These are phyloP conservation scores for Pomatorhinus ruficollis DNA, from an alignment of 2,113 vertebrate genomes.

Conservation along the genomic window DNA sequence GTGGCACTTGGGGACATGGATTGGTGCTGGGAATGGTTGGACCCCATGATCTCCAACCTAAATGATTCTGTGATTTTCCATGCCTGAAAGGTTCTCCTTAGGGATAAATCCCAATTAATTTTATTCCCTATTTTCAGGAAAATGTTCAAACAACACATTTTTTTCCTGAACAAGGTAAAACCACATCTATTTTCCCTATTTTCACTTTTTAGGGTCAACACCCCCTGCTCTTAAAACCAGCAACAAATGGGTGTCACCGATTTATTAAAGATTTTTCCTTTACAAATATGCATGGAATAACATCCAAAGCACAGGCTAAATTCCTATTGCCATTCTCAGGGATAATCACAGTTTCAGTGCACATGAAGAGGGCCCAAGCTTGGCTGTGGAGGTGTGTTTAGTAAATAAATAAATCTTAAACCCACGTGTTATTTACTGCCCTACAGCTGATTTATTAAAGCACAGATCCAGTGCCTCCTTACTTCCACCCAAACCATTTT, in stretches of 20 bases:
- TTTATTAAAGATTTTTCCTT: neutral
- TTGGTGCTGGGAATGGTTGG: neutral
- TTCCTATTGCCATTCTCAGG: accelerated
- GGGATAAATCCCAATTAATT: neutral
- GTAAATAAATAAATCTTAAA: neutral
- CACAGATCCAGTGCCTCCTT: neutral
- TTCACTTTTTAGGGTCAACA: neutral
- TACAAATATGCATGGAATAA: neutral
- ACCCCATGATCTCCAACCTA: accelerated
- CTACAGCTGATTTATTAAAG: neutral
- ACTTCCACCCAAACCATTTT: neutral
- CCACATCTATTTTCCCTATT: neutral
- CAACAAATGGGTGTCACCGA: neutral
- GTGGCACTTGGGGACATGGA: neutral
- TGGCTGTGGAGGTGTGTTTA: neutral
- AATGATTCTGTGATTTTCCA: neutral
- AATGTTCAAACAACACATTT: neutral
- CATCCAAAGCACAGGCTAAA: accelerated
- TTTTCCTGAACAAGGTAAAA: neutral
- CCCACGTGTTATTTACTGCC: accelerated
- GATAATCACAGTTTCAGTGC: accelerated
- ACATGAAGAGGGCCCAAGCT: neutral
- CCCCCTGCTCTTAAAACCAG: neutral
- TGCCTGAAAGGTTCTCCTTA: neutral
- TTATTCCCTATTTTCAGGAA: neutral